Conservation (phyloP, 2,113 vertebrate species). For the Hylia prasina region DNA sequence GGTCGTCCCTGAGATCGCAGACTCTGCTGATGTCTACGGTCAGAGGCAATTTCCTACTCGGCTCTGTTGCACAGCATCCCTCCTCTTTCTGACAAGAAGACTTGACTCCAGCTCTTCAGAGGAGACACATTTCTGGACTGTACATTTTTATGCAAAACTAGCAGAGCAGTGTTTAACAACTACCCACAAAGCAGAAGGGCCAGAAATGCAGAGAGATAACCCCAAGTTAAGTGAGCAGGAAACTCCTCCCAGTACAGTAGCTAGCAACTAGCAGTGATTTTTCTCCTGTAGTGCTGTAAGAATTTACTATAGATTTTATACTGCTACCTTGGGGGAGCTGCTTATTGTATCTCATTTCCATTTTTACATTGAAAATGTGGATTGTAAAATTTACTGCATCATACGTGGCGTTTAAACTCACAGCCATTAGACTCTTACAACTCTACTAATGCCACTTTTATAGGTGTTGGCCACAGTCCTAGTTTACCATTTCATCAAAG, state of each 20-base stretch:
- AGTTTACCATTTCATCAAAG: slow-evolving; percentile 59
- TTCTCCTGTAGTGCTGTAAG: neutral
- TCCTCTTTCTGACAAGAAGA: neutral
- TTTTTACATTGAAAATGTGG: slow-evolving; percentile 59
- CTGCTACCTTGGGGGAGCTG: slow-evolving; percentile 25
- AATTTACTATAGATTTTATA: slow-evolving; percentile 54
- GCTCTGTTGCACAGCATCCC: neutral
- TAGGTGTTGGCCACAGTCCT: slow-evolving; percentile 58
- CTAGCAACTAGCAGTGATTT: neutral
- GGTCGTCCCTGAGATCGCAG: neutral
- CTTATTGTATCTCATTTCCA: slow-evolving; percentile 58
- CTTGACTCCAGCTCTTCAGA: neutral
- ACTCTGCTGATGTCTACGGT: neutral
- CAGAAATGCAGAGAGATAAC: neutral
- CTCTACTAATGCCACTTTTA: slow-evolving; percentile 67
- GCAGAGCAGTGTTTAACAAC: neutral
- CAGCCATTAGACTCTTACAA: slow-evolving; percentile 58
- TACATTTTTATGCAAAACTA: neutral
- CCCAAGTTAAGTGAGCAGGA: neutral
- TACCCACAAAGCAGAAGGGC: neutral
- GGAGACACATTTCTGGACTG: neutral
- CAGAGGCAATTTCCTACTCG: neutral
- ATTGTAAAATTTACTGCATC: slow-evolving; percentile 64
- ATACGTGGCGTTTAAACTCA: slow-evolving; percentile 34
- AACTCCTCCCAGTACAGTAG: slow-evolving; percentile 7